Conservation (phyloP, 1,140 invertebrate genomes). For the Pogonomyrmex barbatus region DNA sequence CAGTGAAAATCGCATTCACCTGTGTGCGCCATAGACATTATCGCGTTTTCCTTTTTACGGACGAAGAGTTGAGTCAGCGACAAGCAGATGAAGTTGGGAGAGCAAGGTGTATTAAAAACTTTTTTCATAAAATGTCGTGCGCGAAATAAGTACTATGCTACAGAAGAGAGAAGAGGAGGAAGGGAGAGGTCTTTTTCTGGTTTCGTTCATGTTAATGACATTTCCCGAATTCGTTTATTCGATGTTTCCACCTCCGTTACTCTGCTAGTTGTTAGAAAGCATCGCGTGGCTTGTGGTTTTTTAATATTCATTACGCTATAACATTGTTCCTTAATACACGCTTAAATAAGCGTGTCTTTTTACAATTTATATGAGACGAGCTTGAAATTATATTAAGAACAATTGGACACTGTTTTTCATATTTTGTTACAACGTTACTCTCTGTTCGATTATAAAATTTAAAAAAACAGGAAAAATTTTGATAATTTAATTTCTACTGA, state of each 20-base stretch:
- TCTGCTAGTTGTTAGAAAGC: not conserved
- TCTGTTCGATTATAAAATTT: not conserved
- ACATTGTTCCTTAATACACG: not conserved
- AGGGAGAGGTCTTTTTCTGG: not conserved
- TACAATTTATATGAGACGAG: too few relatives aligned
- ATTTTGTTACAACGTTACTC: conserved; percentile 14
- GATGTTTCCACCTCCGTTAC: not conserved
- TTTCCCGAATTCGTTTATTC: conserved; percentile 53
- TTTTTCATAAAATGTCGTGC: conserved; percentile 74
- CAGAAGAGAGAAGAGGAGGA: not conserved
- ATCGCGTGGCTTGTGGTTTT: not conserved
- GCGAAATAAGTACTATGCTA: not conserved
- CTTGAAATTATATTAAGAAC: conserved; percentile 4
- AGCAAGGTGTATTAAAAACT: conserved; percentile 73
- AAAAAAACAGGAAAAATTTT: not conserved
- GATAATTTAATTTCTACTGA: not conserved
- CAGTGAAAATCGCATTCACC: conserved; percentile 70
- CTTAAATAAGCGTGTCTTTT: not conserved
- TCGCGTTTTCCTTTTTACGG: conserved; percentile 61
- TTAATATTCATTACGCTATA: not conserved
- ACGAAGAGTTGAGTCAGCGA: conserved; percentile 7
- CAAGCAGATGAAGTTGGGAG: conserved; percentile 7
- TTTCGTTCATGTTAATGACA: conserved; percentile 41
- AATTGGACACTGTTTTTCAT: not conserved
- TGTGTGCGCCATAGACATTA: conserved; percentile 74